Evolutionary conservation across 2,113 vertebrate genomes (phyloP).

Genomic region (Ptilorrhoa leucosticta): DNA sequence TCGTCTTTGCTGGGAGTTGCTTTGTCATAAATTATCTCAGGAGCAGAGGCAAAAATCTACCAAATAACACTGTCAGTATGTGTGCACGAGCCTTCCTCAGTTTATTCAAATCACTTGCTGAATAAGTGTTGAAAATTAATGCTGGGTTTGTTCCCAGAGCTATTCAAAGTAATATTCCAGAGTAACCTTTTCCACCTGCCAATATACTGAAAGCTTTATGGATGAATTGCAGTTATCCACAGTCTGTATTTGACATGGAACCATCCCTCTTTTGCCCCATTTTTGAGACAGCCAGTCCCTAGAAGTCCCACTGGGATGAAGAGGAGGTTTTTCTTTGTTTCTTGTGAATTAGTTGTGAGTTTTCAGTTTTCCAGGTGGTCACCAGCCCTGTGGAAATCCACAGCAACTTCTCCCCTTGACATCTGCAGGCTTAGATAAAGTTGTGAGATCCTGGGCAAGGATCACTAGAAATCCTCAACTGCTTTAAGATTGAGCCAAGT

Average conservation of each 20-base stretch:
- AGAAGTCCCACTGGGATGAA: not conserved
- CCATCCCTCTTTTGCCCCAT: not conserved
- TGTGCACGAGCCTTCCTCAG: not conserved
- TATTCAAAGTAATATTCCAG: not conserved
- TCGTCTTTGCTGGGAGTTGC: not conserved
- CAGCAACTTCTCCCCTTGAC: not conserved
- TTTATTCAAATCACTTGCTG: not conserved
- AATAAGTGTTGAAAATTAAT: constrained; percentile 26
- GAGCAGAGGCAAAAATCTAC: not conserved
- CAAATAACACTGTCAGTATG: not conserved
- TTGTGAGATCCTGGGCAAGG: not conserved
- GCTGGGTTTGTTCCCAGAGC: constrained; percentile 29
- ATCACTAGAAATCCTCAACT: not conserved
- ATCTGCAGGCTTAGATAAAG: not conserved
- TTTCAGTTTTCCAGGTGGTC: not conserved
- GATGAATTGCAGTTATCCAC: not conserved
- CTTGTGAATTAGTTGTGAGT: not conserved
- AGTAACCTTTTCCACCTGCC: not conserved
- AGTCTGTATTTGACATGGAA: not conserved
- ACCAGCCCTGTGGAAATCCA: not conserved
- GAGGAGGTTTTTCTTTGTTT: not conserved
- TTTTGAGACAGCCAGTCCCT: not conserved
- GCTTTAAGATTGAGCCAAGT: not conserved
- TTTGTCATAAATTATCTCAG: not conserved
- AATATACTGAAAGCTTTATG: not conserved